Conservation (phyloP, 1,140 invertebrate species). For the Brachionus rotundiformis region DNA sequence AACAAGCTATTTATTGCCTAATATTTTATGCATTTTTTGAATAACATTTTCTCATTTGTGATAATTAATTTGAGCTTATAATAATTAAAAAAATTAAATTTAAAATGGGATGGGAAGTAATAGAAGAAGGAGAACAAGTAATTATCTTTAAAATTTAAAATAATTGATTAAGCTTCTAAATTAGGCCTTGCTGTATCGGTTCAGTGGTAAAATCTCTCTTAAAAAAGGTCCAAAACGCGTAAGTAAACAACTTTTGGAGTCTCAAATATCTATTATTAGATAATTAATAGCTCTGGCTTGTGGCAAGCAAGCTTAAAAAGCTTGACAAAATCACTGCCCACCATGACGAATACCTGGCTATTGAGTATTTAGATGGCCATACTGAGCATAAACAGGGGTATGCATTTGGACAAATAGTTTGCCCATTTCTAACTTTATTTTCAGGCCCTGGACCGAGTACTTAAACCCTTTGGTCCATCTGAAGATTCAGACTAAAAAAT, state of each 20-base stretch:
- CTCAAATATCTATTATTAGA: too few relatives aligned
- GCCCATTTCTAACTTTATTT: not conserved
- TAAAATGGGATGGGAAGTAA: constrained; percentile 28
- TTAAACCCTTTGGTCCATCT: not conserved
- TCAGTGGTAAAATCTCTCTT: constrained; percentile 20
- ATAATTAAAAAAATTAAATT: not conserved
- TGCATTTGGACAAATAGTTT: not conserved
- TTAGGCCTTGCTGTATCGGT: constrained; percentile 39
- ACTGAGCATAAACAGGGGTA: constrained; percentile 60
- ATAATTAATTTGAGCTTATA: not conserved
- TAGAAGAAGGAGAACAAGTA: constrained; percentile 47
- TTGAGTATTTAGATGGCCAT: constrained; percentile 57
- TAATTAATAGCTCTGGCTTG: constrained; percentile 40
- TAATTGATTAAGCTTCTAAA: not conserved
- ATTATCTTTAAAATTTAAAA: not conserved
- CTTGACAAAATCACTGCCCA: constrained; percentile 39
- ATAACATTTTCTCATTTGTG: not conserved
- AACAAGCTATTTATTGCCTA: not conserved
- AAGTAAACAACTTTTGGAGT: not conserved
- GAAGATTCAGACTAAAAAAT: not conserved
- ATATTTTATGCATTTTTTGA: not conserved
- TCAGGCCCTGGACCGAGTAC: not conserved
- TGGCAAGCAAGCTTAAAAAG: constrained; percentile 16
- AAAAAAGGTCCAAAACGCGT: constrained; percentile 43
- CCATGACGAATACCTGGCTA: constrained; percentile 55